Conservation (phyloP, 2,113 vertebrate species). For the Regulus satrapa region DNA sequence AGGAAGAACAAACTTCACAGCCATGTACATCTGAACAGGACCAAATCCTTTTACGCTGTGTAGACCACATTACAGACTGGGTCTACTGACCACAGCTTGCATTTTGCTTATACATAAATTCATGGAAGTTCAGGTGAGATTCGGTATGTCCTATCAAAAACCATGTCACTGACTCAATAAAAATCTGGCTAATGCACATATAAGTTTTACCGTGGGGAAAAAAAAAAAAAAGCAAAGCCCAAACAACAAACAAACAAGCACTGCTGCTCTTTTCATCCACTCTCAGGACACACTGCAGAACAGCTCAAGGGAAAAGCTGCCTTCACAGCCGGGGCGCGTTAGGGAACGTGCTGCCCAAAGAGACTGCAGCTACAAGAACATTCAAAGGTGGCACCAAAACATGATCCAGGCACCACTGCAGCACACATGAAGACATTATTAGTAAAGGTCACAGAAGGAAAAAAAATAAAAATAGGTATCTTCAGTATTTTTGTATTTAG, state of each 20-base stretch:
- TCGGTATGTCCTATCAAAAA: accelerated
- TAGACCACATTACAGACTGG: neutral
- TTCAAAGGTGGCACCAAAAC: neutral
- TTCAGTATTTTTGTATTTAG: neutral
- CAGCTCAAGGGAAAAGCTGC: neutral
- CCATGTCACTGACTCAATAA: neutral
- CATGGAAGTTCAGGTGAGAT: neutral
- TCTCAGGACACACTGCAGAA: neutral
- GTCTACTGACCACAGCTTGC: neutral
- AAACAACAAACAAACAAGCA: neutral
- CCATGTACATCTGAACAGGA: neutral
- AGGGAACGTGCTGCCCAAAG: neutral
- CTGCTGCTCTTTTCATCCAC: neutral
- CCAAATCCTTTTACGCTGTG: neutral
- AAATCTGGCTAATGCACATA: neutral
- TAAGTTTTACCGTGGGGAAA: no score
- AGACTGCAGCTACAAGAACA: neutral
- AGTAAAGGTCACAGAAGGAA: neutral
- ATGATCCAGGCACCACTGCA: neutral
- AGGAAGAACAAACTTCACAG: neutral
- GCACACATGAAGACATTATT: neutral
- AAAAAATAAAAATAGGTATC: no score
- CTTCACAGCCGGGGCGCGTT: neutral
- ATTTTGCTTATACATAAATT: neutral
- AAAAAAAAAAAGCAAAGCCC: neutral